Evolutionary conservation across 1,140 invertebrate species (phyloP), one percentile per base, ranked within the genome.

Genomic region (Drosophila setifemur): DNA sequence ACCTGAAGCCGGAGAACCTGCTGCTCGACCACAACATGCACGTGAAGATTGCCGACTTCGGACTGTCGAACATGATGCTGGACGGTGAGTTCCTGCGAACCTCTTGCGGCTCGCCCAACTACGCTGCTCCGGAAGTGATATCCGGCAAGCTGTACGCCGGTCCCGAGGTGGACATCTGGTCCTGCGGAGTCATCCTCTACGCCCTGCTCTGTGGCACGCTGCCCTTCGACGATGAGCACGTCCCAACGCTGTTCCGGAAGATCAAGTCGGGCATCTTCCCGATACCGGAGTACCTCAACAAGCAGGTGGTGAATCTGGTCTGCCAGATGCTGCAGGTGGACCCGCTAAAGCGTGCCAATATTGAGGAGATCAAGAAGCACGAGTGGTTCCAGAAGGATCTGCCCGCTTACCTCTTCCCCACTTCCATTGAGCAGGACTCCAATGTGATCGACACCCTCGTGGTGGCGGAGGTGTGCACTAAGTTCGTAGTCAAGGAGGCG

Each of bases 31-130:
- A 98, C 57, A 96, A 98, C 91, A 94, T 97, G 89, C 98, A 99
- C 92, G 98, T 99, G 0, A 99, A 99, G 92, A 99, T 99, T 88
- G 99, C 99, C 61, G 98, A 99, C 91, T 99, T 99, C 93, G 99
- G 98, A 35, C 92, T 99, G 2, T 99, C 98, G 0, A 99, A 99
- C 86, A 99, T 99, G 96, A 99, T 99, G 99, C 97, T 97, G 93
- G 99, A 99, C 92, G 99, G 99, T 28, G 99, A 99, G 91, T 99
- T 99, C 91, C 92, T 99, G 61, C 93, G 98, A 39, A 99, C 99
- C 1, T 99, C 97, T 52, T 99, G 99, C 93, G 99, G 99, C 0
- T 99, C 97, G 5, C 99, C 99, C 4, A 99, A 99, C 91, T 99
- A 99, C 93, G 99, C 99, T 44, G 98, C 99, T 4, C 99, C 99